Conservation (phyloP, 2,888 invertebrate genomes). For the Caenorhabditis sp. region DNA sequence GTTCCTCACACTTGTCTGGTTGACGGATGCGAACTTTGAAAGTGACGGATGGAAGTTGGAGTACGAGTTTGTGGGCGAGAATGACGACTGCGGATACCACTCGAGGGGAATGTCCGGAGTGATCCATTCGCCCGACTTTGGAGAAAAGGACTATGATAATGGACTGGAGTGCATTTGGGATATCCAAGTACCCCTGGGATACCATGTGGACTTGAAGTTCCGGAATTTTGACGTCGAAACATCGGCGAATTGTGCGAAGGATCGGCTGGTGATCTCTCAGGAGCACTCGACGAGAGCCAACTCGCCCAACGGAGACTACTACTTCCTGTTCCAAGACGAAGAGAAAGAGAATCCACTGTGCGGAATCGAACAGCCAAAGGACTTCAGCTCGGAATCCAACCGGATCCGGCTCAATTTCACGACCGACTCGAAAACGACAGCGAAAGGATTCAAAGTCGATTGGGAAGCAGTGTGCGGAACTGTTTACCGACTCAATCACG, state of each 20-base stretch:
- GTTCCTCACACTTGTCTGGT: conserved; percentile 65
- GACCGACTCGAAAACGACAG: conserved; percentile 63
- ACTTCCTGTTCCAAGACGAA: conserved; percentile 75
- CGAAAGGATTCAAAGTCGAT: conserved; percentile 70
- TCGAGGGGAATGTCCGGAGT: conserved; percentile 65
- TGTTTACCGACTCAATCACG: conserved; percentile 67
- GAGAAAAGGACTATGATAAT: conserved; percentile 62
- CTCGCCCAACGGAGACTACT: conserved; percentile 73
- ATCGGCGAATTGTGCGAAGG: conserved; percentile 66
- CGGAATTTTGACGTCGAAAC: conserved; percentile 69
- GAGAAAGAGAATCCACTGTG: conserved; percentile 64
- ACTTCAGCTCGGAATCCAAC: conserved; percentile 68
- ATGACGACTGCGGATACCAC: conserved; percentile 71
- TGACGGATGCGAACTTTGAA: conserved; percentile 59
- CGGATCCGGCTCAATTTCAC: conserved; percentile 75
- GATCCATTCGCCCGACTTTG: conserved; percentile 68
- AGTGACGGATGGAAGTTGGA: conserved; percentile 67
- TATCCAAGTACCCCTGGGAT: conserved; percentile 71
- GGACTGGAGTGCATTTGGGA: conserved; percentile 77
- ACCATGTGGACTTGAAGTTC: conserved; percentile 68
- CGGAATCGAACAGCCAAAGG: conserved; percentile 65
- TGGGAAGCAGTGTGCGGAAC: conserved; percentile 76
- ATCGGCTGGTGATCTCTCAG: conserved; percentile 70
- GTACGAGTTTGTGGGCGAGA: conserved; percentile 68
- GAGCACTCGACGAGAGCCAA: conserved; percentile 72